A percentile compares a stretch with the other conserved stretches of the same genome.
phyloP scores from a whole-genome alignment of 1,140 invertebrate genomes.

The Hormaphis cornu region DNA sequence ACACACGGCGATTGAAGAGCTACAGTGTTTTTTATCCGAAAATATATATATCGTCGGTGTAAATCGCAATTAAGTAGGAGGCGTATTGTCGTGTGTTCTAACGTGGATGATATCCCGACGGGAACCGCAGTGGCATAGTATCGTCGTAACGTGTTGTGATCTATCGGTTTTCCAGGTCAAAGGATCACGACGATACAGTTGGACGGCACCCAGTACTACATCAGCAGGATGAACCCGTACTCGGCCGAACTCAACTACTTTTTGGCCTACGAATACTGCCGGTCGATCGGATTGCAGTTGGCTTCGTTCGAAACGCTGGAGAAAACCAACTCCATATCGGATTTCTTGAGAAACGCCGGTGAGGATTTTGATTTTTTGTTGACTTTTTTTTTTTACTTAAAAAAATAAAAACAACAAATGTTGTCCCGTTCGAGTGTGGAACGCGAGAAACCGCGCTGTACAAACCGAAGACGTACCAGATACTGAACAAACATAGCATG shows the following conservation, averaged over 20 bases:
- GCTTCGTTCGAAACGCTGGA: constrained; percentile 75
- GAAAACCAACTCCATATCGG: constrained; percentile 71
- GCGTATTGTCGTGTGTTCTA: no score
- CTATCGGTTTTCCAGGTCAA: constrained; percentile 53
- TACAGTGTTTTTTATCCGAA: no score
- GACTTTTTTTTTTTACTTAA: not conserved
- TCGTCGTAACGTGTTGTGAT: not conserved
- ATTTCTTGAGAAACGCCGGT: constrained; percentile 70
- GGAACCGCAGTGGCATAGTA: no score
- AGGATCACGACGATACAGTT: constrained; percentile 74
- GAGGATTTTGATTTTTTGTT: no score
- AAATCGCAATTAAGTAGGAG: no score
- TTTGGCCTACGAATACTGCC: constrained; percentile 78
- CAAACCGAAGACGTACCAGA: no score
- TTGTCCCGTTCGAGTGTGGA: no score
- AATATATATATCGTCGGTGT: no score
- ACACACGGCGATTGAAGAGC: no score
- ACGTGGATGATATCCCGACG: no score
- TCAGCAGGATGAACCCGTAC: constrained; percentile 78
- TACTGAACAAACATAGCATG: no score
- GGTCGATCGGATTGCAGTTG: constrained; percentile 71
- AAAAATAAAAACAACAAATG: not conserved
- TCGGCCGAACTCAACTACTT: constrained; percentile 77
- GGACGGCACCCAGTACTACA: constrained; percentile 77
- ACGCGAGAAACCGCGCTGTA: not conserved